Evolutionary conservation across 2,797 vertebrate species (phyloP).

Genomic region (Luscinia luscinia): DNA sequence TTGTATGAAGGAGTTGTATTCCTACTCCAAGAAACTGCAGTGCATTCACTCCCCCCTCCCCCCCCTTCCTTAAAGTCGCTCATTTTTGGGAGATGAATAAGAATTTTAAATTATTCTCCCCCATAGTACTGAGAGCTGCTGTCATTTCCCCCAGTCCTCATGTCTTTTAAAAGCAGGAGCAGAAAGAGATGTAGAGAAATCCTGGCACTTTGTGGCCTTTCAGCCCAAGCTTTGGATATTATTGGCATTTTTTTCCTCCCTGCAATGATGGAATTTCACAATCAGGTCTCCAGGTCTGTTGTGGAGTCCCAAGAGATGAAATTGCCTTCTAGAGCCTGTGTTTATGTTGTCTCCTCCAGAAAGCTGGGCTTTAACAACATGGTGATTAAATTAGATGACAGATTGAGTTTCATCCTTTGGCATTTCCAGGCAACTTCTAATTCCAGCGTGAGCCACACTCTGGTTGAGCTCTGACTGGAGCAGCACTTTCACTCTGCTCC

Average conservation of each 20-base stretch:
- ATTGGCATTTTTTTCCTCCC: not conserved
- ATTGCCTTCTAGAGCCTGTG: not conserved
- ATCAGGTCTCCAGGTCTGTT: not conserved
- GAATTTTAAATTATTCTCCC: constrained; percentile 10
- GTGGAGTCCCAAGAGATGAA: not conserved
- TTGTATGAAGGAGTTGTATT: not conserved
- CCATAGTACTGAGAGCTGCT: not conserved
- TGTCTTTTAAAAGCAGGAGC: not conserved
- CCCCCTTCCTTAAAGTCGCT: not conserved
- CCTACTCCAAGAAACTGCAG: not conserved
- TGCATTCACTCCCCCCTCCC: not conserved
- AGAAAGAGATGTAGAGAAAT: not conserved
- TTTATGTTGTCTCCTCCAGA: not conserved
- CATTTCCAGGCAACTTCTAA: not conserved
- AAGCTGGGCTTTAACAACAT: not conserved
- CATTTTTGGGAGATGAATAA: constrained; percentile 42
- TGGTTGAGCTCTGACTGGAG: not conserved
- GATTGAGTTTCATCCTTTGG: not conserved
- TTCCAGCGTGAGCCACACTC: not conserved
- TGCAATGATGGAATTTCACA: not conserved
- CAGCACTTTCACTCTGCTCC: not conserved
- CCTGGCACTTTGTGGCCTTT: not conserved
- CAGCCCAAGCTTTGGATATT: not conserved
- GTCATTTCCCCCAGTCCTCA: not conserved
- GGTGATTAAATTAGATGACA: not conserved